phyloP scores from a whole-genome alignment of 2,797 vertebrate species.

The Melanotaenia pygmaea region DNA sequence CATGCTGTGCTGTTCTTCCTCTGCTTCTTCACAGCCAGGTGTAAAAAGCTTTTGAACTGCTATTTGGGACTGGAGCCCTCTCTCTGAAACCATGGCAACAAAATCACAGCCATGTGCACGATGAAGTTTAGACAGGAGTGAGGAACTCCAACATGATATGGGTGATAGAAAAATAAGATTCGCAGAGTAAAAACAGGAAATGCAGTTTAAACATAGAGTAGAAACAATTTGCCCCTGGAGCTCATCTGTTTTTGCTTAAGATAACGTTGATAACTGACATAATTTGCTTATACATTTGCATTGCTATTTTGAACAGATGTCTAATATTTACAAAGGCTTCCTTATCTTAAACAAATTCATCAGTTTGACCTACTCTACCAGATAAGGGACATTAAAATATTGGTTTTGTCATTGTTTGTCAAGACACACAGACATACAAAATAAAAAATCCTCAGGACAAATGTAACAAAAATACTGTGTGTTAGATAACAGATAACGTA shows the following conservation, averaged over 20 bases:
- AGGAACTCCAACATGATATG: constrained; percentile 23
- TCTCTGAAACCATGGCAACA: constrained; percentile 20
- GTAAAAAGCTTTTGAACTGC: constrained; percentile 60
- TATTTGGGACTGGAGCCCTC: constrained; percentile 4
- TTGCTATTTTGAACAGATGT: constrained; percentile 40
- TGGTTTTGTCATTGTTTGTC: constrained; percentile 14
- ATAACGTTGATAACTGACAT: constrained; percentile 31
- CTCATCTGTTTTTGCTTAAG: constrained; percentile 45
- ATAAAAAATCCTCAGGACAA: constrained; percentile 8
- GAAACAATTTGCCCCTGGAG: not conserved
- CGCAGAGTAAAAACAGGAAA: constrained; percentile 31
- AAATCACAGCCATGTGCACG: constrained; percentile 51
- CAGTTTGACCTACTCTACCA: not conserved
- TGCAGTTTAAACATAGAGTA: constrained; percentile 7
- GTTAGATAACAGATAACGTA: constrained; percentile 36
- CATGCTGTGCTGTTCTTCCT: constrained; percentile 14
- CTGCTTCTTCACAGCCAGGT: constrained; percentile 51
- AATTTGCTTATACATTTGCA: constrained; percentile 45
- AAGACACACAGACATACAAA: not conserved
- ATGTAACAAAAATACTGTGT: constrained; percentile 4
- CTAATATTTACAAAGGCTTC: constrained; percentile 38
- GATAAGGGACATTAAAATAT: constrained; percentile 16
- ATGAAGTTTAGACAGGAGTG: constrained; percentile 34
- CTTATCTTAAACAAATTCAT: constrained; percentile 45
- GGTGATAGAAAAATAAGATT: constrained; percentile 39